phyloP scores from a whole-genome alignment of 2,888 invertebrate genomes.

The Luffia ferchaultella region DNA sequence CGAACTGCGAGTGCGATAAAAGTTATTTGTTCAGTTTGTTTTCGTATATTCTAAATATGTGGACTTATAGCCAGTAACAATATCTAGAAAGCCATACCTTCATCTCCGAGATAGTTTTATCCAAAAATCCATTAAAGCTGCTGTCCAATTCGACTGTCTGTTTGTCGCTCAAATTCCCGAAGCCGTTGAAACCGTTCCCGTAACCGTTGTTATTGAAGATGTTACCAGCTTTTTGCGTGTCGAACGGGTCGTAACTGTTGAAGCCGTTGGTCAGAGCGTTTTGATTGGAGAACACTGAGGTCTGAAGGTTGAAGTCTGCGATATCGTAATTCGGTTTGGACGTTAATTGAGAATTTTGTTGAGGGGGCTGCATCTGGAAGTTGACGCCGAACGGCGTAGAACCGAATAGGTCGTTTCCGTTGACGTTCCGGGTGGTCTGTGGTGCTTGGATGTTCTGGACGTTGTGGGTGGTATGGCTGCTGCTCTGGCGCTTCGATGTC shows the following conservation, averaged over 20 bases:
- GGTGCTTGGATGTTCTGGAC: conserved; percentile 25
- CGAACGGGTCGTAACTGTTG: conserved; percentile 78
- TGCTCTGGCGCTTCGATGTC: conserved; percentile 65
- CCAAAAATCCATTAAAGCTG: conserved; percentile 80
- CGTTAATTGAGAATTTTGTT: conserved; percentile 16
- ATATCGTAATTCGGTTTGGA: conserved; percentile 54
- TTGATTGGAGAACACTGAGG: conserved; percentile 48
- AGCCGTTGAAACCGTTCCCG: conserved; percentile 49
- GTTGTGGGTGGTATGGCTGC: conserved; percentile 26
- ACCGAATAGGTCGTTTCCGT: conserved; percentile 80
- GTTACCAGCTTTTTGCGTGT: conserved; percentile 72
- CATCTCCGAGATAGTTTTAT: conserved; percentile 86
- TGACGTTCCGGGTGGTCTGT: conserved; percentile 37
- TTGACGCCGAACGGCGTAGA: conserved; percentile 71
- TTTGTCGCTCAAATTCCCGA: conserved; percentile 54
- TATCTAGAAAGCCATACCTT: conserved; percentile 65
- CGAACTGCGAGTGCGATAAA: too few species aligned
- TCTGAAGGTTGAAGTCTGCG: conserved; percentile 49
- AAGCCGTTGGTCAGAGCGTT: conserved; percentile 49
- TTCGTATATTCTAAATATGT: too few species aligned
- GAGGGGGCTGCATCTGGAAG: conserved; percentile 20
- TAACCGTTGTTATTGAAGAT: conserved; percentile 50
- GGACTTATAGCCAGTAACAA: too few species aligned
- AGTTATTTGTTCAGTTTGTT: too few species aligned
- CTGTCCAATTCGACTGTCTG: conserved; percentile 51